A percentile compares a stretch with the other conserved stretches of the same genome.
Evolutionary conservation across 2,888 invertebrate genomes (phyloP).

Genomic region (Drosophila formosana): DNA sequence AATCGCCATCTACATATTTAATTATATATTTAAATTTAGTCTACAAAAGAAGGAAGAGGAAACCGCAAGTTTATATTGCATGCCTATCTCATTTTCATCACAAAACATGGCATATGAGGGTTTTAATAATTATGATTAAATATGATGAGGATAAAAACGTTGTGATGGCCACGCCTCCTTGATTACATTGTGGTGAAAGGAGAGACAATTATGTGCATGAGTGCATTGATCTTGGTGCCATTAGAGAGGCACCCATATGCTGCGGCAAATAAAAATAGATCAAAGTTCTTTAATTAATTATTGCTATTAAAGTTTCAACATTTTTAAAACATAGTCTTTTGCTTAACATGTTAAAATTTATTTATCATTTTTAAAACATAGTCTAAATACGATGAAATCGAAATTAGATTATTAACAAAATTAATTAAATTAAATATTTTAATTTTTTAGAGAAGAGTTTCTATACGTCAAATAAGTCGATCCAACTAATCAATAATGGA

Average conservation of each 20-base stretch:
- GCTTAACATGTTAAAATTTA: too few relatives aligned
- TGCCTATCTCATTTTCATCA: neutral
- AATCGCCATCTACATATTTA: neutral
- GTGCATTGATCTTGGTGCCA: neutral
- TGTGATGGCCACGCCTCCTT: conserved; percentile 2
- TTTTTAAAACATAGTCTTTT: too few relatives aligned
- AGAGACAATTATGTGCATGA: neutral
- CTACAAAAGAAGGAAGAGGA: neutral
- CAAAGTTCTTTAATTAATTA: neutral
- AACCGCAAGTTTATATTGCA: neutral
- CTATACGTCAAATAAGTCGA: too few relatives aligned
- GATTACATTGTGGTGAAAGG: conserved; percentile 3
- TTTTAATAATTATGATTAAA: conserved; percentile 6
- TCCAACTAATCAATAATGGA: too few relatives aligned
- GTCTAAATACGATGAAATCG: too few relatives aligned
- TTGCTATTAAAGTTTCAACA: neutral
- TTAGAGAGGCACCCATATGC: neutral
- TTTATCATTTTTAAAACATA: too few relatives aligned
- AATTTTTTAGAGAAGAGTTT: too few relatives aligned
- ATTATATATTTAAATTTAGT: neutral
- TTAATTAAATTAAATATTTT: too few relatives aligned
- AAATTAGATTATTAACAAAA: too few relatives aligned
- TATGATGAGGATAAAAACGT: neutral
- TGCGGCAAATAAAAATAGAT: neutral
- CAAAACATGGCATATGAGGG: conserved; percentile 2